A percentile compares a stretch with the other conserved stretches of the same genome.
phyloP scores from a whole-genome alignment of 2,113 vertebrate genomes.

The Forbesichthys papilliferus region DNA sequence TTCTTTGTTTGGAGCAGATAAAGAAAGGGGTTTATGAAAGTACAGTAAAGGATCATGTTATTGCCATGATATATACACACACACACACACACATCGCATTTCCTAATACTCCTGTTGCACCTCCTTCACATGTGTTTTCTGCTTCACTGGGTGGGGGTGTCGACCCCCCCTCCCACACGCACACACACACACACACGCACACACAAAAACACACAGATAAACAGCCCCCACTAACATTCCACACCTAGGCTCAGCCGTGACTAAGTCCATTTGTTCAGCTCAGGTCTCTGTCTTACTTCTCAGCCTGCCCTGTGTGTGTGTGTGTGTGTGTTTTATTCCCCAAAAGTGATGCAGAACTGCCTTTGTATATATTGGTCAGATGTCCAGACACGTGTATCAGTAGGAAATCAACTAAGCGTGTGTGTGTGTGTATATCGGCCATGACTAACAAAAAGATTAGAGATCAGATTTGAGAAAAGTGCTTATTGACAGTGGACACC shows the following conservation, averaged over 20 bases:
- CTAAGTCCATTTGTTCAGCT: slow-evolving; percentile 78
- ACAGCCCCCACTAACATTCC: slow-evolving; percentile 71
- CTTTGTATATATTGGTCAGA: too few relatives aligned
- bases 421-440: not conserved
- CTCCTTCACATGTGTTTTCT: slow-evolving; percentile 65
- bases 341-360: not conserved
- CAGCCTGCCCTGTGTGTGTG: slow-evolving; percentile 22
- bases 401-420: not conserved
- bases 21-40: too few relatives aligned
- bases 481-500: slow-evolving; percentile 50
- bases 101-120: slow-evolving; percentile 16
- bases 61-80: not conserved
- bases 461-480: slow-evolving; percentile 21
- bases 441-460: too few relatives aligned
- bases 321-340: not conserved
- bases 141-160: slow-evolving; percentile 57
- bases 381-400: too few relatives aligned
- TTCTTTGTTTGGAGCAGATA: too few relatives aligned
- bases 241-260: slow-evolving; percentile 74
- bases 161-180: slow-evolving; percentile 46
- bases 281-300: slow-evolving; percentile 67
- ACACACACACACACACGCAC: slow-evolving; percentile 52
- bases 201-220: slow-evolving; percentile 7
- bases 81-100: not conserved
- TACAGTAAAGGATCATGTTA: too few relatives aligned